phyloP scores from a whole-genome alignment of 2,888 invertebrate species.

The Galerucella nymphaeae region DNA sequence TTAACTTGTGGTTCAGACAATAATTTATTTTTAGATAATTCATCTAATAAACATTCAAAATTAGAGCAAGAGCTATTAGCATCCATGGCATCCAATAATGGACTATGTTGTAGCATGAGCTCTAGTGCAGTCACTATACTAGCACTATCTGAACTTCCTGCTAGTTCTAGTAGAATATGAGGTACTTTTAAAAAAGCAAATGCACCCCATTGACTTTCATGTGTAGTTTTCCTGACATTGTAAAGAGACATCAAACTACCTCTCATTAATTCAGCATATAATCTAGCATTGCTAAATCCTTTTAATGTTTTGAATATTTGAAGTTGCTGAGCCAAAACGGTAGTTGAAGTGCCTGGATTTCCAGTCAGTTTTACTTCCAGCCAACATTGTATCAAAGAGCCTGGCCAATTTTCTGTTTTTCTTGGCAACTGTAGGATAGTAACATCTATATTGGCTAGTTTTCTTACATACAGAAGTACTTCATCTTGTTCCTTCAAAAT shows the following conservation, averaged over 20 bases:
- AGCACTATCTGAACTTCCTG: conserved; percentile 53
- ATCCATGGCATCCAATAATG: conserved; percentile 89
- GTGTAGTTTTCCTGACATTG: conserved; percentile 84
- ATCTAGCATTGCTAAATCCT: conserved; percentile 80
- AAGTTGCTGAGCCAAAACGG: conserved; percentile 83
- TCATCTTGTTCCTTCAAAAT: conserved; percentile 58
- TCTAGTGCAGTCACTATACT: conserved; percentile 84
- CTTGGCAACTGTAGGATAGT: conserved; percentile 53
- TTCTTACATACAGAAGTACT: conserved; percentile 49
- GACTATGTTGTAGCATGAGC: conserved; percentile 83
- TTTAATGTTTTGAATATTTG: conserved; percentile 87
- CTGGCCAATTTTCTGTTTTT: conserved; percentile 57
- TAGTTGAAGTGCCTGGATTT: conserved; percentile 86
- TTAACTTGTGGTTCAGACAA: conserved; percentile 82
- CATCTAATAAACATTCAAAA: conserved; percentile 84
- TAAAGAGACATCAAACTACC: conserved; percentile 91
- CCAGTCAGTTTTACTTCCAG: conserved; percentile 86
- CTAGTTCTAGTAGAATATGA: conserved; percentile 72
- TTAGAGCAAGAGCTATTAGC: conserved; percentile 90
- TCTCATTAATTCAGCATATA: conserved; percentile 90
- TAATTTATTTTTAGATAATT: conserved; percentile 82
- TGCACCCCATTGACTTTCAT: conserved; percentile 93
- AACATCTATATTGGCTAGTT: conserved; percentile 56
- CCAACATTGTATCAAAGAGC: conserved; percentile 73
- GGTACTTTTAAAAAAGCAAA: conserved; percentile 94